Evolutionary conservation across 2,113 vertebrate species (phyloP).

Genomic region (Dolichallabes microphthalmus): DNA sequence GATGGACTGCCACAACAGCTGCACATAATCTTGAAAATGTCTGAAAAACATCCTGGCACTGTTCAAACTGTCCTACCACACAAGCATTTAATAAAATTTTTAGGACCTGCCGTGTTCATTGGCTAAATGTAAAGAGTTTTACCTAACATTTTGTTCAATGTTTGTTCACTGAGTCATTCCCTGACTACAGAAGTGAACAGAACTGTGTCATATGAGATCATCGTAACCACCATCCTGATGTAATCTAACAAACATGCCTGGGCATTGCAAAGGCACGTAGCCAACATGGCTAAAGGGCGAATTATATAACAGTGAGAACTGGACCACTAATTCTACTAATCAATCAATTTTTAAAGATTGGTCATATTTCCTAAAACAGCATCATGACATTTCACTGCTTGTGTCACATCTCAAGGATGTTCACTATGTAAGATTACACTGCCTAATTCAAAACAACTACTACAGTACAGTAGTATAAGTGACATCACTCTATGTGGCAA

Average conservation of each 20-base stretch:
- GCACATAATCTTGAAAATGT: slow-evolving; percentile 11
- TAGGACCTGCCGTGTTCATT: background rate
- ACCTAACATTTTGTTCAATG: background rate
- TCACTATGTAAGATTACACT: background rate
- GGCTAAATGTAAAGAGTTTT: background rate
- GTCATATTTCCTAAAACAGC: background rate
- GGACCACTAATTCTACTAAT: background rate
- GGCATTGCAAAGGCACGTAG: background rate
- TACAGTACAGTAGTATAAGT: background rate
- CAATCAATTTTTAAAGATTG: background rate
- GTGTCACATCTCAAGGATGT: background rate
- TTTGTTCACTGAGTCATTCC: slow-evolving; percentile 21
- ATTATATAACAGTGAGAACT: background rate
- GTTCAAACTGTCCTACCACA: background rate
- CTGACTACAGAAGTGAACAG: slow-evolving; percentile 36
- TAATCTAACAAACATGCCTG: slow-evolving; percentile 20
- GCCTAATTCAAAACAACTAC: background rate
- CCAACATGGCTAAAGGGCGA: background rate
- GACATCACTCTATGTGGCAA: background rate
- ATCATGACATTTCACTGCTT: background rate
- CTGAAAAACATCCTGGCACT: slow-evolving; percentile 4
- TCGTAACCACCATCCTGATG: slow-evolving; percentile 18
- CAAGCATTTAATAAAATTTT: background rate
- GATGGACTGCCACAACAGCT: slow-evolving; percentile 30
- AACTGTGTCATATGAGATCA: slow-evolving; percentile 34